Evolutionary conservation across 2,888 invertebrate genomes (phyloP).

Genomic region (Ypsolopha sequella): DNA sequence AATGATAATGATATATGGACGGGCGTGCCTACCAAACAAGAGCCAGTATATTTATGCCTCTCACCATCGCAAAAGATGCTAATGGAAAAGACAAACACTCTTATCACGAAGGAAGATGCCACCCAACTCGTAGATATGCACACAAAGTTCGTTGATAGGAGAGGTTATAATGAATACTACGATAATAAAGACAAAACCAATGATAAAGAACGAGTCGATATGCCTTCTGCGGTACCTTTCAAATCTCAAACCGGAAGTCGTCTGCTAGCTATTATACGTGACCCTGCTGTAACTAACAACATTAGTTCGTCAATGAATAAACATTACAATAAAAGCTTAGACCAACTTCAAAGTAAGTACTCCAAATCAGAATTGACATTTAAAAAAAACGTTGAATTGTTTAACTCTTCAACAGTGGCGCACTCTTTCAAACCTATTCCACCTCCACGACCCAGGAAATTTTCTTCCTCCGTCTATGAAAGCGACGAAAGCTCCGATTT

Average conservation of each 20-base stretch:
- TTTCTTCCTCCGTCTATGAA: slow-evolving; percentile 48
- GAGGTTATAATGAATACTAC: slow-evolving; percentile 64
- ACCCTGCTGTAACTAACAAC: slow-evolving; percentile 48
- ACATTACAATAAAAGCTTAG: slow-evolving; percentile 21
- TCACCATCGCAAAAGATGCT: slow-evolving; percentile 79
- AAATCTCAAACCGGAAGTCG: slow-evolving; percentile 70
- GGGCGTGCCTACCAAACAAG: slow-evolving; percentile 71
- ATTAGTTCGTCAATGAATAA: slow-evolving; percentile 29
- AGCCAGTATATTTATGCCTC: slow-evolving; percentile 75
- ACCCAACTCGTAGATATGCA: slow-evolving; percentile 78
- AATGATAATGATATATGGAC: slow-evolving; percentile 65
- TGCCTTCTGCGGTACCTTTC: slow-evolving; percentile 36
- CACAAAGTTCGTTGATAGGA: slow-evolving; percentile 75
- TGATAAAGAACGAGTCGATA: slow-evolving; percentile 15
- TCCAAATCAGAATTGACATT: slow-evolving; percentile 14
- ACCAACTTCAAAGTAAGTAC: slow-evolving; percentile 22
- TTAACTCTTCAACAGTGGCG: slow-evolving; percentile 16
- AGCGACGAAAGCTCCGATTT: slow-evolving; percentile 58
- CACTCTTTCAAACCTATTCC: slow-evolving; percentile 42
- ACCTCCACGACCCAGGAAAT: slow-evolving; percentile 48
- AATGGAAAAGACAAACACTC: slow-evolving; percentile 65
- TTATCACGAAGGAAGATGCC: slow-evolving; percentile 62
- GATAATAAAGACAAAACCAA: slow-evolving; percentile 17
- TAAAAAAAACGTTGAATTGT: slow-evolving; percentile 16
- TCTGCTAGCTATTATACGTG: slow-evolving; percentile 73